A percentile compares a stretch with the other conserved stretches of the same genome.
These are phyloP conservation scores for Eupithecia centaureata DNA, from an alignment of 2,888 invertebrate species.

Conservation along the genomic window DNA sequence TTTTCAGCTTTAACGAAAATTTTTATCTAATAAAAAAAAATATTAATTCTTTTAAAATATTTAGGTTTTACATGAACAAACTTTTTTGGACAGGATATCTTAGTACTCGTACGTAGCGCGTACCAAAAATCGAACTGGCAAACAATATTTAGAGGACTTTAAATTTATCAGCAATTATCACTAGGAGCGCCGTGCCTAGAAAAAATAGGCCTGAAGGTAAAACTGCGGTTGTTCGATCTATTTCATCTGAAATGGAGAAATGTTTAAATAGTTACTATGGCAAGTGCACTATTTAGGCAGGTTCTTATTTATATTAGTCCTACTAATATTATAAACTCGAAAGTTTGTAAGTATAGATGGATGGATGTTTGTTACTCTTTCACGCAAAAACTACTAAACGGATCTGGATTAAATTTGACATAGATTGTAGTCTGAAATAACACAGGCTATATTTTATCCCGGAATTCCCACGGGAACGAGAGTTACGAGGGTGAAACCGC, in stretches of 20 bases:
- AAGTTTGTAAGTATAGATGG: too few species aligned
- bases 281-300: neutral
- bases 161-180: conserved; percentile 78
- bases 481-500: too few species aligned
- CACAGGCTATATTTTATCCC: too few species aligned
- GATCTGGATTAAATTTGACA: too few species aligned
- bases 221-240: conserved; percentile 65
- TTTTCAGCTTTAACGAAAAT: neutral
- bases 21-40: neutral
- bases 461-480: too few species aligned
- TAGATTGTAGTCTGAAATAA: too few species aligned
- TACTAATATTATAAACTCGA: too few species aligned
- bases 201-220: conserved; percentile 76
- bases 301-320: neutral
- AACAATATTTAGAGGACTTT: conserved; percentile 59
- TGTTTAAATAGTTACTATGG: neutral
- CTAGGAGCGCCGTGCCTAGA: conserved; percentile 75
- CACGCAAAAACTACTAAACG: too few species aligned
- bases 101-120: neutral
- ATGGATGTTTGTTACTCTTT: too few species aligned
- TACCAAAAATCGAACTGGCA: conserved; percentile 40
- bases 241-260: conserved; percentile 63
- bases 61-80: neutral
- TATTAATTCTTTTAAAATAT: neutral
- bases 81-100: neutral